Conservation (phyloP, 2,113 vertebrate genomes). For the Megalops atlanticus region DNA sequence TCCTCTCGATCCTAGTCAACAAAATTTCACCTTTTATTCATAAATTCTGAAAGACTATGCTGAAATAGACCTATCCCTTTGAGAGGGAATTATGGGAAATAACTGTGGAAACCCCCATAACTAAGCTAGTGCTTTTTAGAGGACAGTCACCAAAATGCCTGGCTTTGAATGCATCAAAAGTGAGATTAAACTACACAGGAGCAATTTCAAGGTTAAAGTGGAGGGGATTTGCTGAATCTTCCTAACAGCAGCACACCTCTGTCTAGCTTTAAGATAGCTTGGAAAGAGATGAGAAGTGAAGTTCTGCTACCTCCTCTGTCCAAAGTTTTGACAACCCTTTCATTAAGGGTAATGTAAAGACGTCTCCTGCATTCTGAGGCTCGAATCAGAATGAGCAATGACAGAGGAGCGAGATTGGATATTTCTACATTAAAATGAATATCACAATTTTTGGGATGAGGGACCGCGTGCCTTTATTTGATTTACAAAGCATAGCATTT, state of each 20-base stretch:
- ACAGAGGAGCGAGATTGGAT: not conserved
- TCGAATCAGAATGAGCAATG: slow-evolving; percentile 1
- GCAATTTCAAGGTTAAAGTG: slow-evolving; percentile 6
- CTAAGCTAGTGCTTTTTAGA: not conserved
- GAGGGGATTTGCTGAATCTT: not conserved
- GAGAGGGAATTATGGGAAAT: not conserved
- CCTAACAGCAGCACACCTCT: not conserved
- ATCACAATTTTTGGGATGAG: not conserved
- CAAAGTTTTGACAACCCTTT: not conserved
- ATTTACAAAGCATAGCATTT: slow-evolving; percentile 5
- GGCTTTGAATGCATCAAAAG: not conserved
- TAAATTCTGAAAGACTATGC: too few relatives aligned
- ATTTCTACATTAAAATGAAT: slow-evolving; percentile 5
- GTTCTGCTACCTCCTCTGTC: not conserved
- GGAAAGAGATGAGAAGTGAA: not conserved
- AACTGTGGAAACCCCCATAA: too few relatives aligned
- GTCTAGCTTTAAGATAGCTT: not conserved
- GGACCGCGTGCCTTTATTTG: not conserved
- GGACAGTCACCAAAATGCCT: not conserved
- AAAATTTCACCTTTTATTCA: too few relatives aligned
- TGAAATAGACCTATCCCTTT: too few relatives aligned
- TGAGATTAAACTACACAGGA: not conserved
- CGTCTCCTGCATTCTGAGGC: not conserved
- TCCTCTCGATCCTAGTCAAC: too few relatives aligned
- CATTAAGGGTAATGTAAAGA: not conserved